Conservation (phyloP, 1,140 invertebrate species). For the Rhagoletis pomonella region DNA sequence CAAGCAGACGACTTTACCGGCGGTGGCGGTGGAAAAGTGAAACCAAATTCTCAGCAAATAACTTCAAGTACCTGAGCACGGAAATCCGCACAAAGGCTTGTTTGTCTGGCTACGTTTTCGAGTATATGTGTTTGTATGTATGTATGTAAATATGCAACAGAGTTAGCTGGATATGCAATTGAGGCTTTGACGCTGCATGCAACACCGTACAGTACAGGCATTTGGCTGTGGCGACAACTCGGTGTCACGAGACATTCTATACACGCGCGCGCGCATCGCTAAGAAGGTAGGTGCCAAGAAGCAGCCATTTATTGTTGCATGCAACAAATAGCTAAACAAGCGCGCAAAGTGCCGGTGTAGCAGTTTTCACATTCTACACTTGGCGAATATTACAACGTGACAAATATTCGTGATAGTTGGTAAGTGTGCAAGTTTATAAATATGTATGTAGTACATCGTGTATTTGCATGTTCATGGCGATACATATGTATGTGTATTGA, state of each 20-base stretch:
- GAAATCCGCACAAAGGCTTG: neutral
- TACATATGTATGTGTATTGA: too few species aligned
- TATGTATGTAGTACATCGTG: neutral
- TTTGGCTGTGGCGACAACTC: neutral
- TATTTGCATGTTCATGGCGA: neutral
- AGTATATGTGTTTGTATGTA: neutral
- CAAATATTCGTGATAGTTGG: neutral
- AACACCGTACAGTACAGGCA: neutral
- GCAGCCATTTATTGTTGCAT: slow-evolving; percentile 35
- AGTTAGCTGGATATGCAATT: neutral
- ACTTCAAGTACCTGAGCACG: neutral
- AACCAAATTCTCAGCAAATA: slow-evolving; percentile 45
- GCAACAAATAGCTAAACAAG: slow-evolving; percentile 37
- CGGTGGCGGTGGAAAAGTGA: slow-evolving; percentile 21
- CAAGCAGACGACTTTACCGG: neutral
- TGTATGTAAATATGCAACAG: neutral
- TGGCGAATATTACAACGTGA: slow-evolving; percentile 15
- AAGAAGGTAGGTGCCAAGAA: slow-evolving; percentile 17
- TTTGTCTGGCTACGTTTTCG: too few species aligned
- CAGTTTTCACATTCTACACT: neutral
- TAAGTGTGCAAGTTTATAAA: neutral
- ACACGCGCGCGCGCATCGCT: neutral
- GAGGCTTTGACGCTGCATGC: neutral
- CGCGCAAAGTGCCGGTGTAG: neutral
- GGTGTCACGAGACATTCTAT: neutral